Base-by-base conservation (phyloP, 1,140 invertebrate species). In the Zaprionus davidi region DNA sequence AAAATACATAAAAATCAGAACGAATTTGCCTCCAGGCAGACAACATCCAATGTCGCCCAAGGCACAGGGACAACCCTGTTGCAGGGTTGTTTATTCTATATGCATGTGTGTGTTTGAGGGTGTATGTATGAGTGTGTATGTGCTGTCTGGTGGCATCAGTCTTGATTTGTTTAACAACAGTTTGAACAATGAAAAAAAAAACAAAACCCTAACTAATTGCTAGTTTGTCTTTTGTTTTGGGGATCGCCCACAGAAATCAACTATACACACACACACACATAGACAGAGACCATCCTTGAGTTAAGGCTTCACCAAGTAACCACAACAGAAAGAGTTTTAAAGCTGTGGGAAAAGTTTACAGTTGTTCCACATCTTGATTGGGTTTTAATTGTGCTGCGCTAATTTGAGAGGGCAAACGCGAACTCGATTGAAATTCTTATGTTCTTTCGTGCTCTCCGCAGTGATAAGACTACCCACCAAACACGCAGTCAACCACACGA, bases 1-100 rank as follows among this genome's bases (percentile, higher is more conserved):
- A 78, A 84, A 87, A 88, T 84, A 84, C 82, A 82, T 80, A 77
- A 82, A 87, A 77, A 87, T 87, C 79, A 71, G 51, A 67, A 67
- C 70, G 75, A 51, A 72, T 72, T 77, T 77, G 70, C 64, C 75
- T 67, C 38, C 70, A 46, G 46, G 44, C 64, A 58, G 58, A 15
- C 74, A 51, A 46, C 31, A 55, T 53, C 72, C 38, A 74, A 62
- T 63, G 65, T 68, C 28, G 60, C 11, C 15, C n/a, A n/a, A 58
- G 11, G 34, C 20, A 59, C 38, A n/a, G 38, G 38, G 11, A 55
- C 65, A 17, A 53, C 17, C 63, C 71, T 72, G 64, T 65, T 34
- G 53, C 44, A 53, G 34, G 49, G 49, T 69, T 74, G 71, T 57
- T 60, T 70, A 68, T 49, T 63, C 34, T 46, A 69, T 62, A 22